phyloP scores from a whole-genome alignment of 2,113 vertebrate genomes.

The Austrofundulus limnaeus region DNA sequence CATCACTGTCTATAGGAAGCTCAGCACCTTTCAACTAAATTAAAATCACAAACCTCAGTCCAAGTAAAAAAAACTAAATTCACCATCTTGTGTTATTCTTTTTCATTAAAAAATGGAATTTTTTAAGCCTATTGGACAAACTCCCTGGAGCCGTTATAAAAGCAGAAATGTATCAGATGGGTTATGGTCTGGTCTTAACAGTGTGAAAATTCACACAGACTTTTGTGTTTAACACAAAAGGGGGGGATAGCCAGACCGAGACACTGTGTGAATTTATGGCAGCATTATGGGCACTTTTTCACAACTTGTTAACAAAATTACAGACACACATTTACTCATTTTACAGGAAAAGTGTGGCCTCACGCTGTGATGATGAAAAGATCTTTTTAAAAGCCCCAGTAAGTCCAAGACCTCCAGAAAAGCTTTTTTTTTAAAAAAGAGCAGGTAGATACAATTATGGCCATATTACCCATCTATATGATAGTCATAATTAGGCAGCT shows the following conservation, averaged over 20 bases:
- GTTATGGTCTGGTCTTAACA: neutral
- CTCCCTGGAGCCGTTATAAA: neutral
- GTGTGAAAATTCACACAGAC: neutral
- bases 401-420: neutral
- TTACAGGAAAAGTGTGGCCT: conserved; percentile 29
- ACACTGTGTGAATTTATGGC: conserved; percentile 21
- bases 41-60: too few relatives aligned
- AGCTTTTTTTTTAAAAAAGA: neutral
- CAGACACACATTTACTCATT: conserved; percentile 16
- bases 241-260: neutral
- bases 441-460: neutral
- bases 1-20: too few relatives aligned
- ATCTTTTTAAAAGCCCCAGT: neutral
- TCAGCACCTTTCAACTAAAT: too few relatives aligned
- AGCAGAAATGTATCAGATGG: neutral
- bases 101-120: neutral
- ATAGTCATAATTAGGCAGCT: conserved; percentile 29
- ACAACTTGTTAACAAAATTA: conserved; percentile 21
- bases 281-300: conserved; percentile 4
- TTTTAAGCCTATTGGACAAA: neutral
- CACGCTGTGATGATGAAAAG: conserved; percentile 10
- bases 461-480: conserved; percentile 16
- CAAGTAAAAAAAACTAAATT: too few relatives aligned
- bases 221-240: neutral
- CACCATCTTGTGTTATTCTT: too few relatives aligned